Conservation (phyloP, 1,140 invertebrate genomes). For the Chrysopa pallens region DNA sequence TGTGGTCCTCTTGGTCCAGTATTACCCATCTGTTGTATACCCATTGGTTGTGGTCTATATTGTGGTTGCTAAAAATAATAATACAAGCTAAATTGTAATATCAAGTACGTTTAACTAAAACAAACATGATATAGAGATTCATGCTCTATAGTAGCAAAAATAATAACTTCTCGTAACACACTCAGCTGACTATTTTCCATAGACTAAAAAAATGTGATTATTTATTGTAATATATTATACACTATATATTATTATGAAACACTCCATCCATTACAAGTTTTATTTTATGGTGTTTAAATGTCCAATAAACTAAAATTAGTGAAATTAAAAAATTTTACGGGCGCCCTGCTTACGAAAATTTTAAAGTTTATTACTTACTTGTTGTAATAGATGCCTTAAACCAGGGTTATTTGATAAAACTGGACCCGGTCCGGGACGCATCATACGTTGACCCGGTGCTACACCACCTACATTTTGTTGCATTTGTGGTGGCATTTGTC, state of each 20-base stretch:
- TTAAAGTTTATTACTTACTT: slow-evolving; percentile 23
- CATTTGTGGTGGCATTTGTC: slow-evolving; percentile 6
- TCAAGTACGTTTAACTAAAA: neutral
- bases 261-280: too few species aligned
- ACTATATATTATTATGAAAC: too few species aligned
- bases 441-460: slow-evolving; percentile 32
- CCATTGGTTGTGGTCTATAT: slow-evolving; percentile 20
- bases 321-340: too few species aligned
- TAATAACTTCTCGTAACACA: neutral
- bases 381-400: slow-evolving; percentile 46
- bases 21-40: slow-evolving; percentile 17
- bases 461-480: neutral
- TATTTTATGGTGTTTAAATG: too few species aligned
- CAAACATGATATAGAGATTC: neutral
- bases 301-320: too few species aligned
- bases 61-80: slow-evolving; percentile 17
- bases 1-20: slow-evolving; percentile 13
- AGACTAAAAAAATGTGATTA: too few species aligned
- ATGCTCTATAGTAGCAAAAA: neutral
- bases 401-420: slow-evolving; percentile 40
- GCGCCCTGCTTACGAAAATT: neutral
- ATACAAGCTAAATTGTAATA: slow-evolving; percentile 2
- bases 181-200: too few species aligned
- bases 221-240: too few species aligned
- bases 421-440: slow-evolving; percentile 18